Evolutionary conservation across 2,888 invertebrate species (phyloP), one percentile per base, ranked within the genome.

Genomic region (Trileptium ribeirensis): DNA sequence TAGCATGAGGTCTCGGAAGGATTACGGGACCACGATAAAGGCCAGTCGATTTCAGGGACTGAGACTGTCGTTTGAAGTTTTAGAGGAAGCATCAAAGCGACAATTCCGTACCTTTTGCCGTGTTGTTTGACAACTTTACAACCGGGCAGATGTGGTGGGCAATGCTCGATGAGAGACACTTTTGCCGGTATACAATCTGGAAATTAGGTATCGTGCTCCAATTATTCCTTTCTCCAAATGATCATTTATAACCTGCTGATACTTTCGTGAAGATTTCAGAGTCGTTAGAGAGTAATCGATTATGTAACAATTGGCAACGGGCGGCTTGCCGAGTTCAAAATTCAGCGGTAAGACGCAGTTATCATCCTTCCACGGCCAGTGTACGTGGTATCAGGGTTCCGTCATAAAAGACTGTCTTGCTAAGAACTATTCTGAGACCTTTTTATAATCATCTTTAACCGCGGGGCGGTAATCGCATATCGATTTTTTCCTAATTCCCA

Each of bases 11-110:
- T 64, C 40, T 67, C 40, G 79, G 82, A 15, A 81, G 70, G 15
- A 83, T 77, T 33, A 67, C 79, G 2, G 83, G 84, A 24, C 84
- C 84, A 8, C 81, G 38, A 70, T 84, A 82, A 1, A 84, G n/a
- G 39, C 83, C 83, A 84, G 51, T 84, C 83, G 81, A n/a, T n/a
- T 84, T 84, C 39, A 84, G 75, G 24, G 51, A 51, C 24, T 51
- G 51, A n/a, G n/a, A 51, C 8, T 24, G 24, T 51, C 51, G 8
- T 51, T 51, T 51, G 51, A 51, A 24, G 8, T 15, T 51, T 51
- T 51, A 8, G 51, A 51, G 24, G 51, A 51, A 8, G 51, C 51
- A 24, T 51, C 51, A 51, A 51, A 51, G n/a, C n/a, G 8, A 51
- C 51, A 15, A 51, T 51, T 15, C n/a, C 51, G 51, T 51, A 51